Evolutionary conservation across 2,888 invertebrate genomes (phyloP).

Genomic region (Teleogryllus oceanicus): DNA sequence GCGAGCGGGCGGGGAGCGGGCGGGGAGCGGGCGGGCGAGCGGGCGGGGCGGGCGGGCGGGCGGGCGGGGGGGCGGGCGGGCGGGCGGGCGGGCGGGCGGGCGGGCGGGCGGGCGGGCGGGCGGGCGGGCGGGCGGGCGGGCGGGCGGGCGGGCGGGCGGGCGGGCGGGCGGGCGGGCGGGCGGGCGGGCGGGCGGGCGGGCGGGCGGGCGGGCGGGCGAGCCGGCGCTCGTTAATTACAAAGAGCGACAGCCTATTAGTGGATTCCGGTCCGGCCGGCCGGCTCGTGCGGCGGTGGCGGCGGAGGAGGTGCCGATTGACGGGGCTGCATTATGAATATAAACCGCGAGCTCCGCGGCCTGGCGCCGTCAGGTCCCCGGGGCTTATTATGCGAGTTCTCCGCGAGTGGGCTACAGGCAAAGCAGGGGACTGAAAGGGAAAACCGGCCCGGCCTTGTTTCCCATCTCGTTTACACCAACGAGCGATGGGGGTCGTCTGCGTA

Average conservation of each 20-base stretch:
- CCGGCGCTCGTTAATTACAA: not conserved
- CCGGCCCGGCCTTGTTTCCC: no score
- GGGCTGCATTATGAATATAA: not conserved
- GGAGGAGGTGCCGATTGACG: constrained; percentile 7
- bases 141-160: not conserved
- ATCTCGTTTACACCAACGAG: no score
- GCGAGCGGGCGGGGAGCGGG: not conserved
- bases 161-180: not conserved
- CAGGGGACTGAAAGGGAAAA: no score
- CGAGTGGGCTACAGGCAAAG: no score
- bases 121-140: not conserved
- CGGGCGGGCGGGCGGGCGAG: not conserved
- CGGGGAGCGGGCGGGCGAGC: no score
- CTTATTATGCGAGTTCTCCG: no score
- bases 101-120: no score
- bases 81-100: not conserved
- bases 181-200: no score
- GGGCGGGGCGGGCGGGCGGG: not conserved
- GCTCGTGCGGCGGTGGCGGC: not conserved
- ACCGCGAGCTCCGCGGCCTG: not conserved
- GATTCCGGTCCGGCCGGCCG: not conserved
- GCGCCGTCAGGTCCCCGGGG: no score
- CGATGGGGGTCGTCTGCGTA: no score
- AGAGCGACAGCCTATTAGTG: constrained; percentile 18
- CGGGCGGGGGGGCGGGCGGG: not conserved